Evolutionary conservation across 1,140 invertebrate genomes (phyloP).

Genomic region (Elymnias hypermnestra): DNA sequence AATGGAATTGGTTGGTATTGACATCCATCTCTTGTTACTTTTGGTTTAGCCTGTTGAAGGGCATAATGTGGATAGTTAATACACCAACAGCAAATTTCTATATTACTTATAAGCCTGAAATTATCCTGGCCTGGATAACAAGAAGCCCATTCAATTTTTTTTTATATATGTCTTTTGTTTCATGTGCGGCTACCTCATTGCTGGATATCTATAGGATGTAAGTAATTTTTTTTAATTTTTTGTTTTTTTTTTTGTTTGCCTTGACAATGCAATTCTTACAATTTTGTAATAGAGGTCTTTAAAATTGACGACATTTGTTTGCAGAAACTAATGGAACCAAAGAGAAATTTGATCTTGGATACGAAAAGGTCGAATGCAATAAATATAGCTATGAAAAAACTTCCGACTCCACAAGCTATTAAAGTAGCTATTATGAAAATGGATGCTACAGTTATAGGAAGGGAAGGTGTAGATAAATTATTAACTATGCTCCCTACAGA

Average conservation of each 20-base stretch:
- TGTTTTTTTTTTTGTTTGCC: background rate
- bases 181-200: background rate
- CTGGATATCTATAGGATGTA: slow-evolving; percentile 3
- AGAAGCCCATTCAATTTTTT: too few relatives aligned
- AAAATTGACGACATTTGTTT: too few relatives aligned
- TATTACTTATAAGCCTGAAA: too few relatives aligned
- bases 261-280: background rate
- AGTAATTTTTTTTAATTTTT: background rate
- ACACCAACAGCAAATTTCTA: too few relatives aligned
- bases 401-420: slow-evolving; percentile 97
- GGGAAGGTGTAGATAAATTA: slow-evolving; percentile 99
- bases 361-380: slow-evolving; percentile 99
- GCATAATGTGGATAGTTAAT: too few relatives aligned
- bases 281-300: background rate
- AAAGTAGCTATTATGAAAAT: slow-evolving; percentile 99
- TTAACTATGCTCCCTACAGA: slow-evolving; percentile 98
- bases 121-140: too few relatives aligned
- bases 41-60: too few relatives aligned
- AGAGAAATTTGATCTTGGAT: slow-evolving; percentile 97
- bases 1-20: too few relatives aligned
- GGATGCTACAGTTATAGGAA: slow-evolving; percentile 98
- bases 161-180: background rate
- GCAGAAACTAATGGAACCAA: slow-evolving; percentile 94
- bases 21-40: too few relatives aligned
- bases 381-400: slow-evolving; percentile 99